Conservation (phyloP, 2,797 vertebrate species). For the Chanos chanos region DNA sequence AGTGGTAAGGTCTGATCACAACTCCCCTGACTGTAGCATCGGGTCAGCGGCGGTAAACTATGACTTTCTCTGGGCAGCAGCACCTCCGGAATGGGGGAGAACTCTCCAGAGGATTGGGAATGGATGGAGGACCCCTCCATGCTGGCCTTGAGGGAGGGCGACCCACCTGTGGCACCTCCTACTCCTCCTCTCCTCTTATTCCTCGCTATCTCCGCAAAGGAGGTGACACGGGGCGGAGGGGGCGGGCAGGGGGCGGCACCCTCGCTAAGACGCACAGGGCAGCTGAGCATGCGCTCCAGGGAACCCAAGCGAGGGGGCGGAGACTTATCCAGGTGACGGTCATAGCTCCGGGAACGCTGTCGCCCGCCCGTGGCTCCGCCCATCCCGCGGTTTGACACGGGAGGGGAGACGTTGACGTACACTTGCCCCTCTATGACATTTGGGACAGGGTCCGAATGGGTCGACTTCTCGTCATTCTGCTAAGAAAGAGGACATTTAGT, state of each 20-base stretch:
- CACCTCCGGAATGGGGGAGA: conserved; percentile 80
- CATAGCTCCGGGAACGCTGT: conserved; percentile 91
- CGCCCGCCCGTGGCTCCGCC: conserved; percentile 54
- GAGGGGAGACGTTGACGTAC: conserved; percentile 86
- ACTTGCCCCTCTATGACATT: conserved; percentile 84
- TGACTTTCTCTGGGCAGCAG: conserved; percentile 61
- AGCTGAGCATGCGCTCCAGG: conserved; percentile 94
- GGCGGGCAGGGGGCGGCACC: conserved; percentile 57
- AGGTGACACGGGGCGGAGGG: conserved; percentile 84
- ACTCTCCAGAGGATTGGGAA: conserved; percentile 84
- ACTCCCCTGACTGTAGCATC: conserved; percentile 74
- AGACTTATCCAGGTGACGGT: conserved; percentile 85
- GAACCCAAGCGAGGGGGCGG: conserved; percentile 78
- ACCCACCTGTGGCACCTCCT: conserved; percentile 50
- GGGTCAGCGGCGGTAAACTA: conserved; percentile 71
- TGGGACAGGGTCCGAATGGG: conserved; percentile 7
- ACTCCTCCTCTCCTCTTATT: conserved; percentile 72
- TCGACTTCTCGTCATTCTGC: conserved; percentile 39
- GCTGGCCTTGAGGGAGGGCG: conserved; percentile 65
- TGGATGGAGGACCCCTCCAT: conserved; percentile 79
- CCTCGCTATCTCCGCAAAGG: conserved; percentile 91
- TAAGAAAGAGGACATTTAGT: neutral
- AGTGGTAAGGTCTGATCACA: conserved; percentile 33
- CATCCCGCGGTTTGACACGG: conserved; percentile 59
- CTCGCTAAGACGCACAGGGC: conserved; percentile 88